Base-by-base conservation (phyloP, 2,888 invertebrate genomes). In the Chrysotoxum bicinctum region DNA sequence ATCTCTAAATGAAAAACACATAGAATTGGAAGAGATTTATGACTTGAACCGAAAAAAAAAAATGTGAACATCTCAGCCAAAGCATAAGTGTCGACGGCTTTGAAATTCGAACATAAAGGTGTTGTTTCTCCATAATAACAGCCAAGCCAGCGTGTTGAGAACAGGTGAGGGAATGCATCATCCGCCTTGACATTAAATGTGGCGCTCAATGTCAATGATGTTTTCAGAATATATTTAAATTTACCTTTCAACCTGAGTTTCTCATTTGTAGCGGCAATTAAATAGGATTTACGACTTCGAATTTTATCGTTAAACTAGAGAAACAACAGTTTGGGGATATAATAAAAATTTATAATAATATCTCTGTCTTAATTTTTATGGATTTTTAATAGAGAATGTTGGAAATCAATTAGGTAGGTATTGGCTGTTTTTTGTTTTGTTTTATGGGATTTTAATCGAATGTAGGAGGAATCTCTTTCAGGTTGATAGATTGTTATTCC, bases 381-480 rank as follows among this genome's bases (percentile, higher is more conserved):
- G 76, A 72, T 37, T 69, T 85, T 85, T 85, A 85, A 85, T 85
- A 80, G 85, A 76, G 81, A 73, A 72, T 76, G 76, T 19, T 79
- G 60, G 84, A 74, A 84, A 72, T 66, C 66, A 66, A 66, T 66
- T 66, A 50, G 35, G 37, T 37, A 54, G 54, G 54, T 9, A 9
- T 6, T 50, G 50, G 35, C 56, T 60, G 21, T 54, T 48, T 80
- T 70, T 37, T 54, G 30, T 68, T 56, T 48, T 26, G 37, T 76
- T 81, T 85, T 80, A 85, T 85, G 68, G 76, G 73, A 32, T 58
- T 85, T 85, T 85, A 85, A 85, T 85, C 85, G 85, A 81, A 76
- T 73, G 76, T 76, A 77, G 35, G 84, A 79, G 84, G 84, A 84
- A 72, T 66, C 21, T 32, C 21, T 50, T 50, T 19, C 12, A 5